These are phyloP conservation scores for Spatulosminthurus flaviceps DNA, from an alignment of 2,888 invertebrate genomes.

Conservation along the genomic window DNA sequence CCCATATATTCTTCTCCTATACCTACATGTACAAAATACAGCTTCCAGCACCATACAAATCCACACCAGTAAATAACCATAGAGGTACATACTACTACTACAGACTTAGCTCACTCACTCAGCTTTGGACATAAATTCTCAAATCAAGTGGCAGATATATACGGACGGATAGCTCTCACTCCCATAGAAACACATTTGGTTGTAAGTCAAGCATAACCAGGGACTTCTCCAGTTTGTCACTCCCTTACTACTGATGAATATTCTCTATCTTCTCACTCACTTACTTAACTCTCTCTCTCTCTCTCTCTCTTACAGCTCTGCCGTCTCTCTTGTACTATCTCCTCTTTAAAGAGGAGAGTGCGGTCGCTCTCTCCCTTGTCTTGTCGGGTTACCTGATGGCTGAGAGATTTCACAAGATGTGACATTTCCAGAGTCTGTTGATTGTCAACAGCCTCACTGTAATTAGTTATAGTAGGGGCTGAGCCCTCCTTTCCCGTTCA, in stretches of 20 bases:
- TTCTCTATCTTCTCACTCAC: slow-evolving; percentile 30
- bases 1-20: too few species aligned
- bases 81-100: too few species aligned
- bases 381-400: slow-evolving; percentile 28
- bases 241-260: slow-evolving; percentile 32
- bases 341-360: too few species aligned
- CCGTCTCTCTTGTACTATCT: background rate
- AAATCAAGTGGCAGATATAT: background rate
- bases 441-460: slow-evolving; percentile 45
- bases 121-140: background rate
- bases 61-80: background rate
- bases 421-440: slow-evolving; percentile 39
- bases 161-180: too few species aligned
- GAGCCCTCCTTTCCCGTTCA: background rate
- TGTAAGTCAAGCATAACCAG: slow-evolving; percentile 8
- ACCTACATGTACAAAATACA: too few species aligned
- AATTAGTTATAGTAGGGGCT: slow-evolving; percentile 26
- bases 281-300: too few species aligned
- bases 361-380: background rate
- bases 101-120: too few species aligned
- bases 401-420: slow-evolving; percentile 40
- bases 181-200: background rate
- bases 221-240: slow-evolving; percentile 26
- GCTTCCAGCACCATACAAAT: background rate
- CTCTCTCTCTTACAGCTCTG: background rate